Percentiles rank a stretch among this genome's conserved stretches.
These are phyloP conservation scores for Gobio occitaniae DNA, from an alignment of 2,797 vertebrate species.

Conservation along the genomic window DNA sequence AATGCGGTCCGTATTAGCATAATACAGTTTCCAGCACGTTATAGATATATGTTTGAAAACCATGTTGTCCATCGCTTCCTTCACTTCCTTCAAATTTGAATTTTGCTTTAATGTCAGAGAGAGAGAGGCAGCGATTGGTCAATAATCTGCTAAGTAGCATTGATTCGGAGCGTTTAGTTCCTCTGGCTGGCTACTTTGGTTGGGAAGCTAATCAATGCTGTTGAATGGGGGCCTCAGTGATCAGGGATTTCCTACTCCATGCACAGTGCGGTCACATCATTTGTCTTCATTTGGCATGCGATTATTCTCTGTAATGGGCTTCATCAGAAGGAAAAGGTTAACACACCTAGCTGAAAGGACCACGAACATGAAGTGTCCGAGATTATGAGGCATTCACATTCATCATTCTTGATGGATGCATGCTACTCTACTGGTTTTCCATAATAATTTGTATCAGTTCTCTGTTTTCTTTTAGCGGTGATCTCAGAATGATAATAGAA, in stretches of 20 bases:
- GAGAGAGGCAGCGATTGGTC: constrained; percentile 76
- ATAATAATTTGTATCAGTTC: neutral
- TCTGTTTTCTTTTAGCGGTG: neutral
- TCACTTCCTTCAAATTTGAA: constrained; percentile 25
- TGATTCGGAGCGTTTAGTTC: constrained; percentile 81
- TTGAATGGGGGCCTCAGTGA: constrained; percentile 81
- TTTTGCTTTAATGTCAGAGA: constrained; percentile 53
- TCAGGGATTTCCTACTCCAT: constrained; percentile 78
- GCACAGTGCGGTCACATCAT: constrained; percentile 76
- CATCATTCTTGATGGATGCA: constrained; percentile 10
- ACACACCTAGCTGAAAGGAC: constrained; percentile 58
- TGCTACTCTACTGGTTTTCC: neutral
- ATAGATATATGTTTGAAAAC: neutral
- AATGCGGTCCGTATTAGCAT: neutral
- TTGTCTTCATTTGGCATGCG: constrained; percentile 82
- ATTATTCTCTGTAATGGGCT: constrained; percentile 81
- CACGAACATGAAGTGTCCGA: constrained; percentile 6
- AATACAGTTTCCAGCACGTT: constrained; percentile 7
- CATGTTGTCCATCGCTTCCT: neutral
- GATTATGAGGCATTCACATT: constrained; percentile 25
- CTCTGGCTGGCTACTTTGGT: constrained; percentile 79
- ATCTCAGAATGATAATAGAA: neutral
- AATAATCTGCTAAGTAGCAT: constrained; percentile 85
- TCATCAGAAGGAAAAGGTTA: constrained; percentile 72
- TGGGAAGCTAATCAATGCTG: constrained; percentile 81